A percentile compares a stretch with the other conserved stretches of the same genome.
Evolutionary conservation across 1,140 invertebrate species (phyloP).

Genomic region (Geopemphigus sp.): DNA sequence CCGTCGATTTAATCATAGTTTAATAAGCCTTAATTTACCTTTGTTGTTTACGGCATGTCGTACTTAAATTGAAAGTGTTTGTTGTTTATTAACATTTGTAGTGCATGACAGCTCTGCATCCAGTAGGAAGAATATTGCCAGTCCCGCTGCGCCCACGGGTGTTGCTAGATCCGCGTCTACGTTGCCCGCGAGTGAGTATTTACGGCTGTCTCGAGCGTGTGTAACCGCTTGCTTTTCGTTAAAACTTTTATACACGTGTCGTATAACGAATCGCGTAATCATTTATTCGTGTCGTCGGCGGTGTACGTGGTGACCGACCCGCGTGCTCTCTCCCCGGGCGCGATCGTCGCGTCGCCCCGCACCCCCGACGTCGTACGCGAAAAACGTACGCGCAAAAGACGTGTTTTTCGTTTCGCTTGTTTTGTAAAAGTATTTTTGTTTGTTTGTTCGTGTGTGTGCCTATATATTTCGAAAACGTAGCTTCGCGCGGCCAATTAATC

Average conservation of each 20-base stretch:
- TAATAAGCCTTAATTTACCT: neutral
- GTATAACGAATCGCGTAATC: neutral
- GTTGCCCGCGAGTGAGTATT: slow-evolving; percentile 41
- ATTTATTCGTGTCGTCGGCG: neutral
- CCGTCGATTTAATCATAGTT: slow-evolving; percentile 6
- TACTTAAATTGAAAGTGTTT: slow-evolving; percentile 46
- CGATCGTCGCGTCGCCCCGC: neutral
- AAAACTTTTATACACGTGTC: neutral
- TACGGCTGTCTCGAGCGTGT: slow-evolving; percentile 11
- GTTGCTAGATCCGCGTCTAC: slow-evolving; percentile 25
- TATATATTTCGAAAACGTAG: slow-evolving; percentile 49
- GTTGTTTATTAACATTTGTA: slow-evolving; percentile 46
- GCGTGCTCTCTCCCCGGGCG: too few species aligned
- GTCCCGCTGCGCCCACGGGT: slow-evolving; percentile 11
- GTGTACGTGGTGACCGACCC: neutral
- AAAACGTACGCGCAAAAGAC: too few species aligned
- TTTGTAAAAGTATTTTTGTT: slow-evolving; percentile 48
- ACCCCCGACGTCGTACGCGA: too few species aligned
- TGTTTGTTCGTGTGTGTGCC: too few species aligned
- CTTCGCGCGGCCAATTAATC: slow-evolving; percentile 37
- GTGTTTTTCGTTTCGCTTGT: slow-evolving; percentile 36
- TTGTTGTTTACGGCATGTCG: slow-evolving; percentile 21
- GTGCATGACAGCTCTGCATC: slow-evolving; percentile 49
- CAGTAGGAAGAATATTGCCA: slow-evolving; percentile 30
- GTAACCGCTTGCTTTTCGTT: slow-evolving; percentile 40